Conservation (phyloP, 2,797 vertebrate species). For the Todus mexicanus region DNA sequence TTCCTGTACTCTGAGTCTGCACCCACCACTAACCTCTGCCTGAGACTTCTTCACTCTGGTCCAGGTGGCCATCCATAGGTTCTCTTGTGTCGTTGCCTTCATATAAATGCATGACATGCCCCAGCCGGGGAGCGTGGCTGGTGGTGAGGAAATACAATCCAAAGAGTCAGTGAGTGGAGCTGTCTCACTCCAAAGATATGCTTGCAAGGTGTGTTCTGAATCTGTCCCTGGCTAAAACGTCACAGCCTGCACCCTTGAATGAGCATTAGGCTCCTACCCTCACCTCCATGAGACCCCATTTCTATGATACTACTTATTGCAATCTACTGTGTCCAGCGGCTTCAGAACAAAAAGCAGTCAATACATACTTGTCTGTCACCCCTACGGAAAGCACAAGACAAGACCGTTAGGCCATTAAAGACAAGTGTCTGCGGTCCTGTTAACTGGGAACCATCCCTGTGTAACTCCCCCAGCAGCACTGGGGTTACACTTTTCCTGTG, state of each 20-base stretch:
- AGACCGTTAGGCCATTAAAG: background rate
- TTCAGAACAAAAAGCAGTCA: background rate
- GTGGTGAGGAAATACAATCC: background rate
- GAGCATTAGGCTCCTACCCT: background rate
- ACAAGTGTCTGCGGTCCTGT: background rate
- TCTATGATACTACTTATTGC: background rate
- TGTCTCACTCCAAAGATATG: background rate
- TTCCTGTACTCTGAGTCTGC: background rate
- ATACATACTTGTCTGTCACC: background rate
- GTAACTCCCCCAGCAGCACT: background rate
- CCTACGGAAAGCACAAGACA: background rate
- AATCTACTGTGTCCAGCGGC: background rate
- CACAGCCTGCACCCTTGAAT: background rate
- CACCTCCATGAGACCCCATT: background rate
- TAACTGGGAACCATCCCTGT: background rate
- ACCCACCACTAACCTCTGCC: background rate
- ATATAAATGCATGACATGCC: background rate
- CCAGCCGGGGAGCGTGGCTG: background rate
- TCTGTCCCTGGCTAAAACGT: background rate
- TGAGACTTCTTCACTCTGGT: fast-evolving
- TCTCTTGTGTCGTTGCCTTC: background rate
- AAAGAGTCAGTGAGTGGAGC: background rate
- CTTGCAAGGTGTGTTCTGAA: background rate
- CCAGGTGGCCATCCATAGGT: background rate
- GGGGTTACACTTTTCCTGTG: background rate